Percentiles rank a stretch among this genome's conserved stretches.
phyloP scores from a whole-genome alignment of 1,140 invertebrate genomes.

The Cydia pomonella region DNA sequence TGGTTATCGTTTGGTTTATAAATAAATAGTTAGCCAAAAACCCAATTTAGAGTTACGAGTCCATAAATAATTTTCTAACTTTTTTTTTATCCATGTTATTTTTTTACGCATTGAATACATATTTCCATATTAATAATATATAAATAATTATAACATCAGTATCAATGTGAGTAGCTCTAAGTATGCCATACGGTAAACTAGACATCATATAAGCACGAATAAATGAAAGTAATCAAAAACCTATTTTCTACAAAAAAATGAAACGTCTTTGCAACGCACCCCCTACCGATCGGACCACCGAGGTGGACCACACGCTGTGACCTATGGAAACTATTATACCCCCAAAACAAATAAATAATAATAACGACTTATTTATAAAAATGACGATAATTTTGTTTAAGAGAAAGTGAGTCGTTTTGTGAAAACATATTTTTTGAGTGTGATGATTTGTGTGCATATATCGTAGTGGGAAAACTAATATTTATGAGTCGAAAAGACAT shows the following conservation, averaged over 20 bases:
- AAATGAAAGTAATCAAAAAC: background rate
- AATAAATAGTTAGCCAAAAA: background rate
- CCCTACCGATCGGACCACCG: conserved; percentile 45
- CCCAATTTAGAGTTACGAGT: too few species aligned
- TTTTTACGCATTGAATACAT: too few species aligned
- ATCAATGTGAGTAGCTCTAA: too few species aligned
- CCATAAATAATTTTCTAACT: background rate
- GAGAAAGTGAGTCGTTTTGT: conserved; percentile 6
- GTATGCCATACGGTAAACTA: background rate
- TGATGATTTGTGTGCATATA: background rate
- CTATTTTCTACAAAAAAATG: background rate
- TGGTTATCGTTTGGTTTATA: background rate
- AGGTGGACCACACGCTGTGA: conserved; percentile 40
- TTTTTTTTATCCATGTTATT: background rate
- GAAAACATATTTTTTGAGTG: background rate
- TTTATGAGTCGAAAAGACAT: background rate
- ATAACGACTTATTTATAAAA: conserved; percentile 24
- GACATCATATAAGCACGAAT: background rate
- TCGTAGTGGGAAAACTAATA: too few species aligned
- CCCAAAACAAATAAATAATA: conserved; percentile 30
- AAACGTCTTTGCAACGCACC: conserved; percentile 30
- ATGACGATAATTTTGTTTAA: conserved; percentile 27
- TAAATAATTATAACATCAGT: too few species aligned
- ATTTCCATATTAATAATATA: too few species aligned
- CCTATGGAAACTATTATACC: conserved; percentile 27